Conservation (phyloP, 2,797 vertebrate species). For the Tragopan temminckii region DNA sequence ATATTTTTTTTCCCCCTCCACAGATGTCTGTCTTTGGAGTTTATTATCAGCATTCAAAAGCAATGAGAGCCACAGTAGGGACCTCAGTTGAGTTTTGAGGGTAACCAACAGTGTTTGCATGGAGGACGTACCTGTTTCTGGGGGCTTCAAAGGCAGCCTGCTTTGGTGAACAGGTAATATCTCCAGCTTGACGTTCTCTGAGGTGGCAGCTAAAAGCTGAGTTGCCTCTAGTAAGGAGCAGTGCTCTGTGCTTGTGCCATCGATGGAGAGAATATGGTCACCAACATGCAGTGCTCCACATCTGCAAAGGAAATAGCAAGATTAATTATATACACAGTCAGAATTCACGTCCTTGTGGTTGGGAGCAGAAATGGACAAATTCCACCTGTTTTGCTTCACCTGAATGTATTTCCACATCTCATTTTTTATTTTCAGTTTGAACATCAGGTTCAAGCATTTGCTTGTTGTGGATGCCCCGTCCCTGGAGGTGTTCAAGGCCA, state of each 20-base stretch:
- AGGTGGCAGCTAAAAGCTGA: conserved; percentile 91
- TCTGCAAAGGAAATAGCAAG: conserved; percentile 77
- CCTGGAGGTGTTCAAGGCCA: too few relatives aligned
- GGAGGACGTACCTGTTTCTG: conserved; percentile 89
- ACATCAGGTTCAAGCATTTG: background rate
- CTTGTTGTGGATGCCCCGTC: too few relatives aligned
- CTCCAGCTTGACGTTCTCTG: conserved; percentile 91
- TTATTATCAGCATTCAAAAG: background rate
- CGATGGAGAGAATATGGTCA: conserved; percentile 95
- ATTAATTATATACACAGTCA: background rate
- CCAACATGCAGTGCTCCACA: conserved; percentile 92
- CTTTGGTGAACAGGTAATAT: conserved; percentile 91
- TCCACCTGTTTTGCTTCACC: background rate
- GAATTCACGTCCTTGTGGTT: background rate
- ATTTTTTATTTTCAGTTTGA: background rate
- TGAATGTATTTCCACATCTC: background rate
- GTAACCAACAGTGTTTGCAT: background rate
- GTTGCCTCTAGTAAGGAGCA: conserved; percentile 94
- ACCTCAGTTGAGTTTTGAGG: background rate
- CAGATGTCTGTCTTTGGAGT: conserved; percentile 37
- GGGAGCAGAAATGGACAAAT: background rate
- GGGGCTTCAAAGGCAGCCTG: conserved; percentile 86
- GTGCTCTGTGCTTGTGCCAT: conserved; percentile 94
- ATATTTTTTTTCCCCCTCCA: background rate
- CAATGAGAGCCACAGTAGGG: background rate